Evolutionary conservation across 2,888 invertebrate species (phyloP).

Genomic region (Deroplatys truncata): DNA sequence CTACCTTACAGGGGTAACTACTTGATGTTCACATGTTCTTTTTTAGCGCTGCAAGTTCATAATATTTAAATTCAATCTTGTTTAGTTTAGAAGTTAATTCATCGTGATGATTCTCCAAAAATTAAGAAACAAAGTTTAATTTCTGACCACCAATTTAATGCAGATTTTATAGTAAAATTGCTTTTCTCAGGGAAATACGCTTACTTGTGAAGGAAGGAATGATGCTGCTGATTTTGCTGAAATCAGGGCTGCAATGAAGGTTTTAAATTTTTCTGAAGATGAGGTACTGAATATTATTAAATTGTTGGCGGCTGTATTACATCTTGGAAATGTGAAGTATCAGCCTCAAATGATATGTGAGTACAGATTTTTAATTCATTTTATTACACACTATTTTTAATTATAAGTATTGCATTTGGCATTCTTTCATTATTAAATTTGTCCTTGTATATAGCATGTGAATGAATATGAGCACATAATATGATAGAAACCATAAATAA

Average conservation of each 20-base stretch:
- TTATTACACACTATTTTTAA: neutral
- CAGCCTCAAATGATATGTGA: conserved; percentile 57
- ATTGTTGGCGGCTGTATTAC: conserved; percentile 81
- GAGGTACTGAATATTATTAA: conserved; percentile 83
- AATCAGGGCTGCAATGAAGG: conserved; percentile 88
- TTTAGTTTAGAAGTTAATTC: neutral
- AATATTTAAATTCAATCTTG: neutral
- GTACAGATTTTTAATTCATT: conserved; percentile 9
- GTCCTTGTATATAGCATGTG: too few species aligned
- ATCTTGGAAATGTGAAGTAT: conserved; percentile 88
- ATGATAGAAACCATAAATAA: too few species aligned
- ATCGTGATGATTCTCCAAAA: neutral
- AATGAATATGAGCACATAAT: too few species aligned
- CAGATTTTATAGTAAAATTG: neutral
- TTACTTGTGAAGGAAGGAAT: conserved; percentile 75
- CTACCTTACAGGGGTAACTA: conserved; percentile 69
- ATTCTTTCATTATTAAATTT: neutral
- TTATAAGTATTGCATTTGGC: neutral
- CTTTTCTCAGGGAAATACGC: conserved; percentile 54
- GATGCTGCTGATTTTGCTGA: conserved; percentile 84
- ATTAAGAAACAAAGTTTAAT: neutral
- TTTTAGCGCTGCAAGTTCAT: neutral
- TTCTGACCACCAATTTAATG: neutral
- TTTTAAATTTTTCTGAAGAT: conserved; percentile 77
- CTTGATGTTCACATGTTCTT: neutral